Base-by-base conservation (phyloP, 2,797 vertebrate species). In the Vultur gryphus region DNA sequence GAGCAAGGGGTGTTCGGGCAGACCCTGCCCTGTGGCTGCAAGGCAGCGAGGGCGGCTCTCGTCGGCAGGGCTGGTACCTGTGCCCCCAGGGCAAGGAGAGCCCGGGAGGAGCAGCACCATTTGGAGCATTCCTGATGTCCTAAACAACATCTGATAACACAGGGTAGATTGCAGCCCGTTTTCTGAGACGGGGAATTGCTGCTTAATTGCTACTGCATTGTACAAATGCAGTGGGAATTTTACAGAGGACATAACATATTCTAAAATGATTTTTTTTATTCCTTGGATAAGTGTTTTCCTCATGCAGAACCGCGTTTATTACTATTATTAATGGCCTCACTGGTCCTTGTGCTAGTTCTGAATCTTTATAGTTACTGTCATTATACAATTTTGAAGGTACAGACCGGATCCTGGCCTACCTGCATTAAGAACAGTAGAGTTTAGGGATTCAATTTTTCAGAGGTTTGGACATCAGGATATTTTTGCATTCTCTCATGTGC, bases 251-350 rank as follows among this genome's bases (percentile, higher is more conserved):
- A 29, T 77, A 81, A 48, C 33, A 35, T 84, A 37, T 29, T 90
- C 85, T 88, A 75, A 92, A 94, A 81, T 80, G 2, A 31, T 9
- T 26, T 21, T 39, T 88, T 84, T 48, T 9, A 81, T 91, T 94
- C 69, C 66, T 96, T 76, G 39, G 39, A 43, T 87, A 82, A 83
- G 73, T 89, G 92, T 94, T 94, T 91, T 92, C 46, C 46, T 95
- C 82, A 81, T 2, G 13, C 62, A 90, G 84, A 96, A 84, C 76
- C 12, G 3, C 8, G 0, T 92, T 94, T 81, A 87, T 91, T 91
- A 57, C 90, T 87, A n/a, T 87, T 94, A 93, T 91, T 95, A 92
- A 96, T 81, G 41, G 54, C 69, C 54, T 94, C 81, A 25, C 16
- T 0, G 6, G 52, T 89, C 59, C 57, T 77, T 61, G 26, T 71